These are phyloP conservation scores for Liasis olivaceus DNA, from an alignment of 2,797 vertebrate species.

Conservation along the genomic window DNA sequence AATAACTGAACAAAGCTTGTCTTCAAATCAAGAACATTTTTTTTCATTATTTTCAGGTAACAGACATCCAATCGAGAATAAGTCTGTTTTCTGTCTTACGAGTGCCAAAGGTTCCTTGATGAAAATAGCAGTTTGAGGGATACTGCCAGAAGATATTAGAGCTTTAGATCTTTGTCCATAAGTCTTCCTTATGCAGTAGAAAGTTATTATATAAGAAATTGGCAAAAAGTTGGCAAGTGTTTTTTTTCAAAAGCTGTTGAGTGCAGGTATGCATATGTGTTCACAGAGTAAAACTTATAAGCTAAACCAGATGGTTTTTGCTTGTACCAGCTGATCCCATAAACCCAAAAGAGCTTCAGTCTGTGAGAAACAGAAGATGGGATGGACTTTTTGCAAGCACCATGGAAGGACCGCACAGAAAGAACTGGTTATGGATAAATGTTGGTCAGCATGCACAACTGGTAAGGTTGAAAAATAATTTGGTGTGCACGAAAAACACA, in stretches of 20 bases:
- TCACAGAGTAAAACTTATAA: conserved; percentile 5
- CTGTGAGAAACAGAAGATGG: not conserved
- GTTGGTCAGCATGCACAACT: not conserved
- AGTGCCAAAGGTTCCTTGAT: not conserved
- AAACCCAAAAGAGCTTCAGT: not conserved
- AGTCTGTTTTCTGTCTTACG: not conserved
- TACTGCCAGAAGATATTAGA: not conserved
- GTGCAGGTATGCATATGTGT: not conserved
- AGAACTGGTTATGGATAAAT: not conserved
- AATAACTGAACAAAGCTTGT: not conserved
- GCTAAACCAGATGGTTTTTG: conserved; percentile 20
- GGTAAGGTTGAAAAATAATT: not conserved
- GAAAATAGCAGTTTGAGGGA: not conserved
- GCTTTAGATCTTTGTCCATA: not conserved
- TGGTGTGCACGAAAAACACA: not conserved
- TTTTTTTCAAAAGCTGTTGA: not conserved
- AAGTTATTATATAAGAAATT: not conserved
- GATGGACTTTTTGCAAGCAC: not conserved
- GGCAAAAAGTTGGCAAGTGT: not conserved
- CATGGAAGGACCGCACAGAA: conserved; percentile 10
- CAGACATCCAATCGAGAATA: not conserved
- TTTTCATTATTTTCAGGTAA: not conserved
- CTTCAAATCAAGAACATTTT: not conserved
- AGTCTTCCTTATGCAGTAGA: not conserved
- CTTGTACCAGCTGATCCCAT: not conserved